phyloP scores from a whole-genome alignment of 1,140 invertebrate species.

The Sinella curviseta region DNA sequence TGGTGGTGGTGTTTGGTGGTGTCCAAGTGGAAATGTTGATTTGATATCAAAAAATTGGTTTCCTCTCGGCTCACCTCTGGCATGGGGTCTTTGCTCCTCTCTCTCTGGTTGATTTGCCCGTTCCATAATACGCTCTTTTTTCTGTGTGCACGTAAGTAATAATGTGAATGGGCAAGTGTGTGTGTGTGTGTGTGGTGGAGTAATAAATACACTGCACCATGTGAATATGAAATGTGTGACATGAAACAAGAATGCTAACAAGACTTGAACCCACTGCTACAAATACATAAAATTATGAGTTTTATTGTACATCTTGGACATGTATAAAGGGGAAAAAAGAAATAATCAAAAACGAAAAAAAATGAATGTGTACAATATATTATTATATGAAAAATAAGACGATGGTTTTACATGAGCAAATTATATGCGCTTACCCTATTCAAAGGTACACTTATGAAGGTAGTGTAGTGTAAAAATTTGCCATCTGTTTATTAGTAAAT shows the following conservation, averaged over 20 bases:
- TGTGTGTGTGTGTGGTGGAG: not conserved
- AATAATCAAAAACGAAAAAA: not conserved
- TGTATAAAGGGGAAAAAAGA: not conserved
- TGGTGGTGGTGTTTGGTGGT: not conserved
- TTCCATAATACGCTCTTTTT: not conserved
- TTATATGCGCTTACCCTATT: too few species aligned
- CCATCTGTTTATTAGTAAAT: too few species aligned
- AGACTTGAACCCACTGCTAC: slow-evolving; percentile 13
- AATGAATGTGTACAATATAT: too few species aligned
- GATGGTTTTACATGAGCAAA: too few species aligned
- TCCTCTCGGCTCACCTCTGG: slow-evolving; percentile 5
- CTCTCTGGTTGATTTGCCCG: not conserved
- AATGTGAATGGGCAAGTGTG: not conserved
- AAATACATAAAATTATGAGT: slow-evolving; percentile 19
- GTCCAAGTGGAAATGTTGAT: slow-evolving; percentile 5
- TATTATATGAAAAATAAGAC: too few species aligned
- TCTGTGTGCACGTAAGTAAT: not conserved
- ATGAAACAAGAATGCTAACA: slow-evolving; percentile 7
- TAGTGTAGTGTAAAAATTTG: too few species aligned
- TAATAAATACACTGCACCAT: not conserved
- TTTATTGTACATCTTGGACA: slow-evolving; percentile 11
- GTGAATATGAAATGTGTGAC: slow-evolving; percentile 15
- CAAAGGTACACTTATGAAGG: too few species aligned
- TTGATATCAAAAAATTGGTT: slow-evolving; percentile 14
- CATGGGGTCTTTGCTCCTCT: slow-evolving; percentile 9